Evolutionary conservation across 2,888 invertebrate genomes (phyloP).

Genomic region (Calephelis perditalis): DNA sequence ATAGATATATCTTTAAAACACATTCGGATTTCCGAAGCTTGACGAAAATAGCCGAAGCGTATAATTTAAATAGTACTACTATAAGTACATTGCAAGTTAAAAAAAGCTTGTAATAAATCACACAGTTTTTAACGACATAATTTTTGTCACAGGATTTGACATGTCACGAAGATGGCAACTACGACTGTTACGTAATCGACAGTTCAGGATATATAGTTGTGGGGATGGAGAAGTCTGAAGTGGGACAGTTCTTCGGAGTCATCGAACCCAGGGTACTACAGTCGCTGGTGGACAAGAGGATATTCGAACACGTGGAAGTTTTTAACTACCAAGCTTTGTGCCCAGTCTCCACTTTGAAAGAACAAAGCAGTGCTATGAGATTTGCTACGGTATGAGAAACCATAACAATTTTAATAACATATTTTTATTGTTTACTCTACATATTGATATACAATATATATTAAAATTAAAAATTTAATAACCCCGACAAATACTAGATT

Average conservation of each 20-base stretch:
- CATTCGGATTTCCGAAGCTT: no score
- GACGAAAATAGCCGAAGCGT: no score
- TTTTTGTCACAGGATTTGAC: conserved; percentile 47
- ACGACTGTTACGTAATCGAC: conserved; percentile 93
- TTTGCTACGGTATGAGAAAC: conserved; percentile 43
- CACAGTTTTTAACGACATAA: neutral
- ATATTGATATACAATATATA: no score
- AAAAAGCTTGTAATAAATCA: no score
- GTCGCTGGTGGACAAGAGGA: conserved; percentile 82
- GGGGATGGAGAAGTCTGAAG: conserved; percentile 81
- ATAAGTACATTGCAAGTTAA: no score
- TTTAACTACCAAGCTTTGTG: conserved; percentile 93
- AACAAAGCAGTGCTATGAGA: conserved; percentile 45
- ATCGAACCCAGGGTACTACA: conserved; percentile 87
- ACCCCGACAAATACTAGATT: no score
- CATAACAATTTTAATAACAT: no score
- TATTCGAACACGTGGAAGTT: conserved; percentile 86
- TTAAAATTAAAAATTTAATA: no score
- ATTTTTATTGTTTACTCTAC: no score
- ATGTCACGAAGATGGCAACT: conserved; percentile 70
- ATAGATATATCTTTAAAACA: no score
- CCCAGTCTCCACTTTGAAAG: conserved; percentile 40
- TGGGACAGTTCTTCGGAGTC: conserved; percentile 92
- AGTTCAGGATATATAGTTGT: conserved; percentile 93
- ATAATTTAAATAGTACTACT: no score